Evolutionary conservation across 2,797 vertebrate genomes (phyloP), one percentile per base, ranked within the genome.

Genomic region (Brachyalestes nurse): DNA sequence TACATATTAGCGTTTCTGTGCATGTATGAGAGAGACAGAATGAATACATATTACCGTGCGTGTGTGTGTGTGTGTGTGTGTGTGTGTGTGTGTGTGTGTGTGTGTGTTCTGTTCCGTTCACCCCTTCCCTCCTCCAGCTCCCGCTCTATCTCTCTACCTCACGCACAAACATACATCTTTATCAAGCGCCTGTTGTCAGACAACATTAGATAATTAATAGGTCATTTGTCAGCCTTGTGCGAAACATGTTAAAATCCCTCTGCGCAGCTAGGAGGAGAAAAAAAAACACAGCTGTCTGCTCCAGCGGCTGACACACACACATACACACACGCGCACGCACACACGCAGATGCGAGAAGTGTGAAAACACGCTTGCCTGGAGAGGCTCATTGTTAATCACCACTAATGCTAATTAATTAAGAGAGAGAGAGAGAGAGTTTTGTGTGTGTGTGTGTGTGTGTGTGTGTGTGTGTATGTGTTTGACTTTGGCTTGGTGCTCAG

Each of bases 171-270:
- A 99, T 99, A 98, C 96, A 96, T 99, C 97, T 99, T 98, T 99
- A 99, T 99, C 98, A 98, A 96, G 96, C 92, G 92, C 93, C 96
- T 98, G 95, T 98, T 99, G 97, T 98, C 98, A 98, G 97, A 98
- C 97, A 97, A 97, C 97, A 99, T 98, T 97, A 98, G 97, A 99
- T 99, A 99, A 99, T 99, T 99, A 99, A 99, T 99, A 99, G 97
- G 96, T 96, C 96, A 98, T 99, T 99, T 99, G 98, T 99, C 97
- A 99, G 93, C 95, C 96, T 95, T 95, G 95, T 94, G 95, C 95
- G 96, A 94, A 98, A 97, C 96, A 96, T 96, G 97, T 96, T 97
- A 96, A 97, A 98, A 96, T 97, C 96, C 95, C 96, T 88, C 91
- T 95, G 95, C 92, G 94, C 96, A 96, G 96, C 95, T 96, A 95